These are phyloP conservation scores for Monopterus albus DNA, from an alignment of 2,113 vertebrate genomes.

Conservation along the genomic window DNA sequence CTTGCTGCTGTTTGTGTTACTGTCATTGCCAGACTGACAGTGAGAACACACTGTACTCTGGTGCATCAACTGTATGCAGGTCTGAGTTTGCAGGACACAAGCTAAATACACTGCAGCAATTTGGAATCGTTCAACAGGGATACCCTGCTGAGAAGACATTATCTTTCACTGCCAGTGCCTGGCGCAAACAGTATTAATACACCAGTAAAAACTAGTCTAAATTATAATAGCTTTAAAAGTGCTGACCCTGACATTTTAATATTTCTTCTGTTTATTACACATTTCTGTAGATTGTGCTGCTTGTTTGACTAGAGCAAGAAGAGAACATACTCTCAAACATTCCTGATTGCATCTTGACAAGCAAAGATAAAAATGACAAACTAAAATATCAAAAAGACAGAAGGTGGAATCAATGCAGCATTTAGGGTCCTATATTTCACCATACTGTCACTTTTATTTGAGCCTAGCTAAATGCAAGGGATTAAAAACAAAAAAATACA, in stretches of 20 bases:
- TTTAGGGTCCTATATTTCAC: constrained; percentile 34
- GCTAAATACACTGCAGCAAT: constrained; percentile 23
- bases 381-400: constrained; percentile 16
- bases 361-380: neutral
- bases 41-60: constrained; percentile 54
- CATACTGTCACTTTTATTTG: constrained; percentile 61
- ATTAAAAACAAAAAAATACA: constrained; percentile 68
- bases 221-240: too few species aligned
- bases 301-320: neutral
- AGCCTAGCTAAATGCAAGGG: constrained; percentile 58
- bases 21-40: constrained; percentile 30
- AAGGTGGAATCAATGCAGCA: constrained; percentile 38
- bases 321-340: neutral
- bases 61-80: neutral
- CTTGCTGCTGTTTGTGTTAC: constrained; percentile 63
- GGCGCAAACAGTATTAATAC: neutral
- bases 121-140: constrained; percentile 48
- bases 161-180: constrained; percentile 2
- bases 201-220: neutral
- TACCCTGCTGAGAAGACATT: constrained; percentile 42
- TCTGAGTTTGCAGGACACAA: constrained; percentile 1
- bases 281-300: neutral
- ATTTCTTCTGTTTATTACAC: constrained; percentile 20
- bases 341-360: constrained; percentile 22
- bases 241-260: constrained; percentile 57